A percentile compares a stretch with the other conserved stretches of the same genome.
Conservation (phyloP, 2,888 invertebrate species). For the Melinaea menophilus region DNA sequence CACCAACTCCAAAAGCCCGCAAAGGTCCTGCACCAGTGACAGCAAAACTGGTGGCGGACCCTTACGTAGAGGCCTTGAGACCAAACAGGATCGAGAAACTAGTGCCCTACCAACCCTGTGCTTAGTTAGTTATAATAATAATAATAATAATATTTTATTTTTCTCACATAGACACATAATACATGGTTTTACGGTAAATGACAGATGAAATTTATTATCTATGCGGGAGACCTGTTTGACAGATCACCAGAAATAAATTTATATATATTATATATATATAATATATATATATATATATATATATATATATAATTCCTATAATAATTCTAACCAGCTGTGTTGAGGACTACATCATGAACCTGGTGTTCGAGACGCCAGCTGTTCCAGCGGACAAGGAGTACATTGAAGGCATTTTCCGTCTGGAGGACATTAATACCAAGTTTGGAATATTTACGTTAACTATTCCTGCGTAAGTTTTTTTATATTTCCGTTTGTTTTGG, state of each 20-base stretch:
- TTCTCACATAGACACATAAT: not conserved
- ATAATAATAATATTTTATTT: not conserved
- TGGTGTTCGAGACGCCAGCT: constrained; percentile 68
- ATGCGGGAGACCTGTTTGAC: too few relatives aligned
- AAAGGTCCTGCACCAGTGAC: constrained; percentile 43
- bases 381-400: constrained; percentile 61
- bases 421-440: constrained; percentile 67
- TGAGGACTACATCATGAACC: constrained; percentile 72
- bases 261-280: too few relatives aligned
- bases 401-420: constrained; percentile 57
- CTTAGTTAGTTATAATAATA: constrained; percentile 54
- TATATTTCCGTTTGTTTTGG: too few relatives aligned
- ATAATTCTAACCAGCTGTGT: constrained; percentile 54
- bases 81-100: constrained; percentile 66
- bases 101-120: constrained; percentile 68
- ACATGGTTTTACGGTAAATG: too few relatives aligned
- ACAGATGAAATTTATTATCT: too few relatives aligned
- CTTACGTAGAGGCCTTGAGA: constrained; percentile 50
- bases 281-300: too few relatives aligned
- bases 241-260: too few relatives aligned
- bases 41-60: constrained; percentile 72
- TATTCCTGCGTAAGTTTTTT: constrained; percentile 58
- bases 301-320: not conserved
- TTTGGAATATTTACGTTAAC: constrained; percentile 70
- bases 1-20: constrained; percentile 57